Base-by-base conservation (phyloP, 2,888 invertebrate genomes). In the Tineola bisselliella region DNA sequence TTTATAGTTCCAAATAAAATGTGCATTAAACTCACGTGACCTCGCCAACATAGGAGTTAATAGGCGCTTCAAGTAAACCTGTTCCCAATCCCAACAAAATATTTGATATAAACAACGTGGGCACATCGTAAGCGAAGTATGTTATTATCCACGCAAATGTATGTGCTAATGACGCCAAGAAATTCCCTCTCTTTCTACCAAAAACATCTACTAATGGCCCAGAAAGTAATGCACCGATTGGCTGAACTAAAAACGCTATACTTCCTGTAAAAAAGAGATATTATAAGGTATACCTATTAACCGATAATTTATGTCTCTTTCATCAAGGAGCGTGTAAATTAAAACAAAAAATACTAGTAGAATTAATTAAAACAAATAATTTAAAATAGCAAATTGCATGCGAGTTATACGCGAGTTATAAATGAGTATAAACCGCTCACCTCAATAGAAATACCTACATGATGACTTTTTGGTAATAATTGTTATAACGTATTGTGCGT, bases 1-100 rank as follows among this genome's bases (percentile, higher is more conserved):
- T n/a, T n/a, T n/a, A n/a, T n/a, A n/a, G n/a, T n/a, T n/a, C n/a
- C 3, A 43, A 43, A 6, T 4, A 13, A 43, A 43, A 13, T 43
- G 8, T 12, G 10, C 1, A 48, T 54, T 11, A 54, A 33, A 63
- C 67, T 66, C 63, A 88, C 88, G 86, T 86, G 38, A 90, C 88
- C 76, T 90, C 90, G 4, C 89, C 88, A 8, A 89, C 86, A 66
- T 90, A 90, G 0, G 89, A 86, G 61, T 88, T 81, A 52, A 89
- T 86, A 0, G 90, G 89, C 0, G 89, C 89, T 66, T 90, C 89
- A 89, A 90, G 89, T 30, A 90, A 78, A 0, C 90, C 89, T 8
- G 88, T 84, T 0, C 89, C 88, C 0, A 90, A 65, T 0, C 90
- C 90, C 44, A 89, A 72, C 10, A 89, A 68, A 2, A 81, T 81